Percentiles rank a stretch among this genome's conserved stretches.
These are phyloP conservation scores for Heliconius charithonia DNA, from an alignment of 2,888 invertebrate species.

Conservation along the genomic window DNA sequence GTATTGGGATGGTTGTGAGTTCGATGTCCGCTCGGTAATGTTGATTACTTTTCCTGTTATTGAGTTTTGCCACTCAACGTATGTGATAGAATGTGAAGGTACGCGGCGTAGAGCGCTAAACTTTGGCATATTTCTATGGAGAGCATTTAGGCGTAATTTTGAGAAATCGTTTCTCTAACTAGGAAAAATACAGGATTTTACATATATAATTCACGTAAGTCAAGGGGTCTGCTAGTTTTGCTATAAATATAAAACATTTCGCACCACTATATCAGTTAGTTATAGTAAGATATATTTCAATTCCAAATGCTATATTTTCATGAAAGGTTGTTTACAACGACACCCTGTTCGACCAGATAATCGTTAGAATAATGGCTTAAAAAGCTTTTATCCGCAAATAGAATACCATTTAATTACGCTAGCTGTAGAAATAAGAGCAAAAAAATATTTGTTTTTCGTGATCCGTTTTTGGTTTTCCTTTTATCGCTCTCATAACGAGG, in stretches of 20 bases:
- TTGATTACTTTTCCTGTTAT: too few relatives aligned
- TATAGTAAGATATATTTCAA: not conserved
- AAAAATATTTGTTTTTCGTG: slow-evolving; percentile 8
- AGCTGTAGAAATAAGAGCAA: not conserved
- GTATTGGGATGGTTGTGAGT: not conserved
- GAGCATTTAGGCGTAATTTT: too few relatives aligned
- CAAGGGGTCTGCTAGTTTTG: not conserved
- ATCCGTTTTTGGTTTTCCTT: not conserved
- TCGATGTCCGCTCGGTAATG: not conserved
- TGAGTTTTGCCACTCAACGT: too few relatives aligned
- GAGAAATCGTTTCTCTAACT: not conserved
- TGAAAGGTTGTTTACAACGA: slow-evolving; percentile 1
- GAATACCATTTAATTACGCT: not conserved
- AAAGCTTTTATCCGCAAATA: not conserved
- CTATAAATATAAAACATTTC: too few relatives aligned
- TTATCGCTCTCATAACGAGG: too few relatives aligned
- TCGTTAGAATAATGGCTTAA: slow-evolving; percentile 10
- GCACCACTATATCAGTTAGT: too few relatives aligned
- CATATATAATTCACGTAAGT: not conserved
- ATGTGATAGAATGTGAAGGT: too few relatives aligned
- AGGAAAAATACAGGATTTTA: not conserved
- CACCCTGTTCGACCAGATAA: not conserved
- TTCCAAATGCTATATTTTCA: not conserved
- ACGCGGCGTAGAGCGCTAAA: too few relatives aligned
- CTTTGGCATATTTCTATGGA: too few relatives aligned